phyloP scores from a whole-genome alignment of 2,797 vertebrate genomes.

The Ibycter americanus region DNA sequence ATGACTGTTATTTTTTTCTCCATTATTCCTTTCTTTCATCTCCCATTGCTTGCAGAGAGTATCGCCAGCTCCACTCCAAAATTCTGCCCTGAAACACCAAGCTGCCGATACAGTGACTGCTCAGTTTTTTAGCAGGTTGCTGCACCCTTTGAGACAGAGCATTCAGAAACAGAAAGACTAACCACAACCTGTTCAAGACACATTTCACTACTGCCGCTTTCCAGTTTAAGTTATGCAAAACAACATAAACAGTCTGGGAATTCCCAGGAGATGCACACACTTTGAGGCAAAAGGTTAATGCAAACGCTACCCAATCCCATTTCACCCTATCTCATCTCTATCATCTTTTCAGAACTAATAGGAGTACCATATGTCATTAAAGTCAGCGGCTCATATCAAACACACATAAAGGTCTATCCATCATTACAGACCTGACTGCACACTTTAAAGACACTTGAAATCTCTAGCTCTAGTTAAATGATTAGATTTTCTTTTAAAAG shows the following conservation, averaged over 20 bases:
- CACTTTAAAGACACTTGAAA: background rate
- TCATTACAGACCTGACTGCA: background rate
- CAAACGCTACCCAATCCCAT: background rate
- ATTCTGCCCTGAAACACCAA: background rate
- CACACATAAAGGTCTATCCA: background rate
- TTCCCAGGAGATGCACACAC: background rate
- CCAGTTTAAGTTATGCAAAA: background rate
- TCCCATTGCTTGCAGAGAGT: background rate
- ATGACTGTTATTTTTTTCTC: background rate
- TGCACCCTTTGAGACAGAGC: background rate
- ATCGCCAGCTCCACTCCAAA: background rate
- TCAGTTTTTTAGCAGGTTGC: background rate
- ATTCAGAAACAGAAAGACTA: background rate
- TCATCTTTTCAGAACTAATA: background rate
- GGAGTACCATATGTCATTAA: rapidly evolving
- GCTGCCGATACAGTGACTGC: background rate
- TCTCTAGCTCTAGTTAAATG: background rate
- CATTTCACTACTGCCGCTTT: background rate
- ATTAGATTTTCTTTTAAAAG: background rate
- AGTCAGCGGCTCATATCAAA: background rate
- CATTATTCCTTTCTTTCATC: background rate
- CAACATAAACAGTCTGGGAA: background rate
- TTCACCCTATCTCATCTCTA: background rate
- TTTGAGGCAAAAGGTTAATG: background rate
- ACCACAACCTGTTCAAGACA: background rate